Evolutionary conservation across 2,888 invertebrate species (phyloP).

Genomic region (Augiades crinisus): DNA sequence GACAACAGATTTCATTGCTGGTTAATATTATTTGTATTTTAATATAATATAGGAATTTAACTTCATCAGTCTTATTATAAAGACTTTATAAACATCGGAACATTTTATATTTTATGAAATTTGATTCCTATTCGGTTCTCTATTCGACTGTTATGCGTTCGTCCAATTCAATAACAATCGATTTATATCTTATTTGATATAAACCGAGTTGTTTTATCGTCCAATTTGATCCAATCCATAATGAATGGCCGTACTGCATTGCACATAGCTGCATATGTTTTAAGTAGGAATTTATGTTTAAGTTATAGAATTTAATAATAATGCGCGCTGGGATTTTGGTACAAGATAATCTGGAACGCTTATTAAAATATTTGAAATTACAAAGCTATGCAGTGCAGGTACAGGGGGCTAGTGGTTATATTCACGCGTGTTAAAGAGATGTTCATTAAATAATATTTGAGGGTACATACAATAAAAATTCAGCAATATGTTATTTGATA

Average conservation of each 20-base stretch:
- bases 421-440: neutral
- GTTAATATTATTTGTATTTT: no score
- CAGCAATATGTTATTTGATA: neutral
- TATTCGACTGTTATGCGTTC: no score
- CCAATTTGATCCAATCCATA: neutral
- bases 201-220: neutral
- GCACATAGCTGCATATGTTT: slow-evolving; percentile 16
- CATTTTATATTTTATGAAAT: no score
- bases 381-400: slow-evolving; percentile 14
- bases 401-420: slow-evolving; percentile 11
- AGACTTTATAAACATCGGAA: no score
- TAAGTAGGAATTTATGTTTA: slow-evolving; percentile 17
- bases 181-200: neutral
- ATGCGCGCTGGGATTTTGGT: slow-evolving; percentile 20
- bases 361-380: slow-evolving; percentile 26
- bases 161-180: neutral
- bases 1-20: no score
- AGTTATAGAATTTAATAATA: slow-evolving; percentile 25
- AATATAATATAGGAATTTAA: no score
- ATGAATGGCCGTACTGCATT: slow-evolving; percentile 9
- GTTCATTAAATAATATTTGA: neutral
- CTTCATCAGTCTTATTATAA: no score
- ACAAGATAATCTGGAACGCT: slow-evolving; percentile 21
- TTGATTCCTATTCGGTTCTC: no score
- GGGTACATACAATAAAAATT: neutral